Base-by-base conservation (phyloP, 2,797 vertebrate genomes). In the Sarcophilus harrisii region DNA sequence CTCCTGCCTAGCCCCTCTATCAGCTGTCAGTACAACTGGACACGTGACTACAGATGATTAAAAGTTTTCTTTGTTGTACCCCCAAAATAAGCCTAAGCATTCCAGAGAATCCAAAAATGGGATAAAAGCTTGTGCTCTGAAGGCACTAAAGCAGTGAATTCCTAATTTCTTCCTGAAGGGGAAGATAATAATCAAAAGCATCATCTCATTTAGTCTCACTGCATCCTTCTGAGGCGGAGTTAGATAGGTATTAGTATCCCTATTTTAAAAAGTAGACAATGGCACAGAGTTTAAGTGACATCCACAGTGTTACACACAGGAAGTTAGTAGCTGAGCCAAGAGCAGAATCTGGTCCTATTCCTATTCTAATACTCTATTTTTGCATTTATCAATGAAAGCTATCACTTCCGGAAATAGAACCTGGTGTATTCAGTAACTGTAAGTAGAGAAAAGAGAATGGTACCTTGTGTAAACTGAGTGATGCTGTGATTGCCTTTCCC, bases 381-480 rank as follows among this genome's bases (percentile, higher is more conserved):
- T 1, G 30, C 81, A 11, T 55, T n/a, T 95, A 52, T 93, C 27
- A 38, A n/a, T 5, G 59, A 94, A 16, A 62, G 24, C 4, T 18
- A 2, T 52, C 57, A 38, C n/a, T 49, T 93, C 59, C 38, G 57
- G 18, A 94, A 91, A 10, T 5, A n/a, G 66, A 27, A 91, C n/a
- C 28, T 32, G 3, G 21, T 59, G 57, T 21, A 12, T n/a, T 12
- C 49, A 60, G 13, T 90, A 73, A 21, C 58, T 32, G 45, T 30
- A 93, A 96, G 92, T 24, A 94, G 90, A 93, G 95, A 96, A 57
- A 6, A 91, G 0, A 0, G 28, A 87, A 9, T 8, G 96, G 10
- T 99, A 99, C 99, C 99, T 99, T 99, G 99, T 3, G 99, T 99
- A 96, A 99, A 99, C 92, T 99, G 99, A 94, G 97, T 99, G 98